Percentiles rank a stretch among this genome's conserved stretches.
These are phyloP conservation scores for Galagoides demidoff DNA, from an alignment of 2,797 vertebrate species.

Conservation along the genomic window DNA sequence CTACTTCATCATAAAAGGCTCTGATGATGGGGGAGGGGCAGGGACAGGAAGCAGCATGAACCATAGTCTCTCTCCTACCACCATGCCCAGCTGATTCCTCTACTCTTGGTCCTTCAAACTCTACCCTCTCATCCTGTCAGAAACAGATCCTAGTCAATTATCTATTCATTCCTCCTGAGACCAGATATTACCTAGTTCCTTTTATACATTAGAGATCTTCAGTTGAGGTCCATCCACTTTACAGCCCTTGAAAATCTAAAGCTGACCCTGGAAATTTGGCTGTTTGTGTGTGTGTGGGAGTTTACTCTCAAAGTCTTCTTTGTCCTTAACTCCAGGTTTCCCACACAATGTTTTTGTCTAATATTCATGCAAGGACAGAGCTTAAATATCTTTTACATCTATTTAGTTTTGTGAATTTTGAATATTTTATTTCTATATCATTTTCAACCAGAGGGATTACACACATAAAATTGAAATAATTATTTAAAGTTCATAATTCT, in stretches of 20 bases:
- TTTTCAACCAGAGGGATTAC: not conserved
- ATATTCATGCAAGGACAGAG: not conserved
- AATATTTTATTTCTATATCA: not conserved
- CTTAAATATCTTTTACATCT: not conserved
- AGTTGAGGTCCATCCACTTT: not conserved
- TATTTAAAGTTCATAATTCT: not conserved
- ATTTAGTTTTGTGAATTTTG: slow-evolving; percentile 2
- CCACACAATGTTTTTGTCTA: not conserved
- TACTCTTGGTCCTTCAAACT: not conserved
- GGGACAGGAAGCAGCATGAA: not conserved
- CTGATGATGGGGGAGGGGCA: not conserved
- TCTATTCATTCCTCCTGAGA: not conserved
- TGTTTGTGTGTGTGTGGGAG: too few relatives aligned
- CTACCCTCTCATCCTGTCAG: too few relatives aligned
- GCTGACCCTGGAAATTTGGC: not conserved
- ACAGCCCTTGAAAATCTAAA: not conserved
- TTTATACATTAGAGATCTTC: not conserved
- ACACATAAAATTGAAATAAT: not conserved
- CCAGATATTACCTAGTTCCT: too few relatives aligned
- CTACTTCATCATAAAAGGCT: slow-evolving; percentile 5
- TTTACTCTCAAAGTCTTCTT: not conserved
- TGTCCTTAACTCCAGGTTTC: not conserved
- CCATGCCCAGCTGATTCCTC: accelerated
- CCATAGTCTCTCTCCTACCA: not conserved
- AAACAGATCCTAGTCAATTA: not conserved